These are phyloP conservation scores for Pachyseris speciosa DNA, from an alignment of 64 coral and sea anemone species.

Conservation along the genomic window DNA sequence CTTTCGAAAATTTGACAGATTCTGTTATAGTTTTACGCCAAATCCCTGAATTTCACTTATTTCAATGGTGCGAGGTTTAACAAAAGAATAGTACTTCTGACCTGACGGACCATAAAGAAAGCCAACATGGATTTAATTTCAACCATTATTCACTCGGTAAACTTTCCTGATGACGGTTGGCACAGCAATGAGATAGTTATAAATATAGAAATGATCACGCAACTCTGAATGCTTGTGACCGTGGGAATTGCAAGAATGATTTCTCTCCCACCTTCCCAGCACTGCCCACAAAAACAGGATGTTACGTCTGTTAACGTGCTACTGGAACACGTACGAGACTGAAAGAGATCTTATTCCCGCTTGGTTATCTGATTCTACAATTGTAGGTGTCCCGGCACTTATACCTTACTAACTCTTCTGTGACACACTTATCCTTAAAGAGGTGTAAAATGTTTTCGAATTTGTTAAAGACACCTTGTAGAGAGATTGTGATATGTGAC, in stretches of 20 bases:
- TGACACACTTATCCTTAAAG: neutral
- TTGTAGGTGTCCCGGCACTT: too few relatives aligned
- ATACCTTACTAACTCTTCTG: too few relatives aligned
- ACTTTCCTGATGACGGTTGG: neutral
- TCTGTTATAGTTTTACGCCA: neutral
- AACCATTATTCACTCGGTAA: neutral
- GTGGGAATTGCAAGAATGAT: slow-evolving; percentile 3
- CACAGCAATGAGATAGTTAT: neutral
- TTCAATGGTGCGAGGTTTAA: neutral
- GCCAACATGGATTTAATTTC: neutral
- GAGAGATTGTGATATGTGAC: neutral
- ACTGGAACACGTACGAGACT: neutral
- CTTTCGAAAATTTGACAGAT: neutral
- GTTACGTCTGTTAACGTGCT: neutral
- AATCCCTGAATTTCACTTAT: neutral
- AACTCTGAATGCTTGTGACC: neutral
- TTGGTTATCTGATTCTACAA: too few relatives aligned
- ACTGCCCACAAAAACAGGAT: slow-evolving; percentile 12
- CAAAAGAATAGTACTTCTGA: neutral
- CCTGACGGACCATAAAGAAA: neutral
- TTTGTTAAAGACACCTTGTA: neutral
- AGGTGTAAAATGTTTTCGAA: slow-evolving; percentile 2
- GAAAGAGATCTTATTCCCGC: too few relatives aligned
- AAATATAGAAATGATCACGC: slow-evolving; percentile 51
- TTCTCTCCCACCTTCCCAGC: neutral